Evolutionary conservation across 2,113 vertebrate genomes (phyloP).

Genomic region (Callopanchax toddi): DNA sequence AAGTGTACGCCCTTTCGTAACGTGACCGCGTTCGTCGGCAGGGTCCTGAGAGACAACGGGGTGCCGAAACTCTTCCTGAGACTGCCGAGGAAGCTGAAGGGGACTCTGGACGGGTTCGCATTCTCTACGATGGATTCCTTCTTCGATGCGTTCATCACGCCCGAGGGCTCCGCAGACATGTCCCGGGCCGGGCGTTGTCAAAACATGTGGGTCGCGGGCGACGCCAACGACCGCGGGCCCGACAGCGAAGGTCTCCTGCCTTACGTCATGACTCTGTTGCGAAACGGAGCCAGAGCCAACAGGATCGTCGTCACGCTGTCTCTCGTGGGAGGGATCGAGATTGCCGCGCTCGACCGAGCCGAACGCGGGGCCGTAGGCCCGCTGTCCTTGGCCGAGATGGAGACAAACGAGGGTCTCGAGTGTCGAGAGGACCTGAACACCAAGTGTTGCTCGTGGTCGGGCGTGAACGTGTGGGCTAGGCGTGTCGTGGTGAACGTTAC

Average conservation of each 20-base stretch:
- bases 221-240: too few relatives aligned
- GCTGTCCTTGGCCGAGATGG: neutral
- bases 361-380: too few relatives aligned
- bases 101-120: neutral
- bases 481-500: neutral
- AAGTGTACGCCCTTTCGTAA: too few relatives aligned
- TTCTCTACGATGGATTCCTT: neutral
- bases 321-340: neutral
- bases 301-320: neutral
- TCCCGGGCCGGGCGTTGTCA: too few relatives aligned
- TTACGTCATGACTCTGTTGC: too few relatives aligned
- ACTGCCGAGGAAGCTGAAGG: too few relatives aligned
- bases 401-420: neutral
- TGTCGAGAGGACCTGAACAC: conserved; percentile 17
- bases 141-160: neutral
- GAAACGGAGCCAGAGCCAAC: too few relatives aligned
- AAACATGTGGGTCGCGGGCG: too few relatives aligned
- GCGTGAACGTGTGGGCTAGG: neutral
- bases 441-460: conserved; percentile 8
- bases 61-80: neutral
- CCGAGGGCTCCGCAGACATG: neutral
- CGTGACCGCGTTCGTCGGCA: too few relatives aligned
- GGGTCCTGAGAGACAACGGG: too few relatives aligned
- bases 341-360: neutral
- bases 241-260: too few relatives aligned